A percentile compares a stretch with the other conserved stretches of the same genome.
These are phyloP conservation scores for Psittacula cyanocephala DNA, from an alignment of 2,113 vertebrate genomes.

Conservation along the genomic window DNA sequence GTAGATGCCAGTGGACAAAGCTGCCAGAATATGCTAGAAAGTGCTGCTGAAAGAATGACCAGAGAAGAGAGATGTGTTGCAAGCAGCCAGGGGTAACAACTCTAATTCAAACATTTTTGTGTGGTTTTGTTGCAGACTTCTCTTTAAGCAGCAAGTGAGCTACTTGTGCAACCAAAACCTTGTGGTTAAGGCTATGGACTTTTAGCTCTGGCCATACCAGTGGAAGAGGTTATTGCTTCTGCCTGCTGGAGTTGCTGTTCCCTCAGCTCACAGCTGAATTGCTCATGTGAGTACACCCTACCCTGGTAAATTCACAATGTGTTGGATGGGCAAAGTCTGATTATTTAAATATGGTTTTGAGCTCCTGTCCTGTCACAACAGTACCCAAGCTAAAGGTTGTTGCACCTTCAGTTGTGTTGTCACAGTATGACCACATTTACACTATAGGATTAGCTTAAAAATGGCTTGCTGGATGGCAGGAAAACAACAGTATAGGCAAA, in stretches of 20 bases:
- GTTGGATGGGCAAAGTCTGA: not conserved
- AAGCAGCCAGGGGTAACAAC: not conserved
- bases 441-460: not conserved
- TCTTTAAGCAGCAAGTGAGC: not conserved
- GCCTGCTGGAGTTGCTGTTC: not conserved
- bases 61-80: not conserved
- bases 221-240: not conserved
- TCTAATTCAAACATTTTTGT: not conserved
- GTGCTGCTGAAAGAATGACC: not conserved
- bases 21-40: not conserved
- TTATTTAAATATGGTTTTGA: not conserved
- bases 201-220: not conserved
- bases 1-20: not conserved
- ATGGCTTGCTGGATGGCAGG: not conserved
- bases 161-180: not conserved
- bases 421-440: not conserved
- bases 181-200: not conserved
- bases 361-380: not conserved
- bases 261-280: not conserved
- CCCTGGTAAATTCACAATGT: not conserved
- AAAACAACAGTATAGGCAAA: not conserved
- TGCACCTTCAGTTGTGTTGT: not conserved
- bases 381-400: not conserved
- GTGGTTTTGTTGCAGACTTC: not conserved
- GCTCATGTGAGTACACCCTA: rapidly evolving